Percentiles rank a stretch among this genome's conserved stretches.
These are phyloP conservation scores for Microcebus lehilahytsara DNA, from an alignment of 2,113 vertebrate species.

Conservation along the genomic window DNA sequence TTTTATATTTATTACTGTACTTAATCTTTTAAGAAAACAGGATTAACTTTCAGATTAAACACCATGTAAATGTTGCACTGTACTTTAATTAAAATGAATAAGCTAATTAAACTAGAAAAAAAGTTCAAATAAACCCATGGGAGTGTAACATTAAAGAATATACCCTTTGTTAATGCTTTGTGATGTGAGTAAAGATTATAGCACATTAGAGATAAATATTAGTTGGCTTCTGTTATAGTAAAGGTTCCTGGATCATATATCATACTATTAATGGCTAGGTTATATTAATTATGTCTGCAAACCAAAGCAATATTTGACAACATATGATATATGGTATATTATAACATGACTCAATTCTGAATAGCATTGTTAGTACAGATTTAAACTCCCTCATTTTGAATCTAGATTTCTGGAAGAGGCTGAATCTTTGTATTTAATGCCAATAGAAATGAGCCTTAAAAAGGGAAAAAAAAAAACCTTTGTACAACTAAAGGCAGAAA, in stretches of 20 bases:
- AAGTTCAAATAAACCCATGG: conserved; percentile 66
- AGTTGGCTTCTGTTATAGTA: conserved; percentile 71
- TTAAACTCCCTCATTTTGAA: conserved; percentile 48
- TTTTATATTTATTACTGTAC: conserved; percentile 75
- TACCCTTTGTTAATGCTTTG: conserved; percentile 74
- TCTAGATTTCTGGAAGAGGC: conserved; percentile 1
- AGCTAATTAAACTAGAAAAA: conserved; percentile 73
- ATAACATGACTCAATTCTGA: conserved; percentile 64
- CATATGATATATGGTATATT: conserved; percentile 59
- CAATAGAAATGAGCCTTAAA: conserved; percentile 49
- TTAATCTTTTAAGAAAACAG: conserved; percentile 79
- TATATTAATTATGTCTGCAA: conserved; percentile 71
- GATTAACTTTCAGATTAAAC: conserved; percentile 78
- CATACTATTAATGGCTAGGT: conserved; percentile 67
- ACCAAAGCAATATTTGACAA: conserved; percentile 68
- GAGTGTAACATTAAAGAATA: conserved; percentile 67
- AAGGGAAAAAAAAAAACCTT: background rate
- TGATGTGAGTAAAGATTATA: conserved; percentile 66
- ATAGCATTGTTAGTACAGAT: conserved; percentile 12
- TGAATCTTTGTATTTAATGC: conserved; percentile 15
- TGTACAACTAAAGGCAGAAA: background rate
- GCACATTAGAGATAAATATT: conserved; percentile 73
- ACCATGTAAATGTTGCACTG: conserved; percentile 74
- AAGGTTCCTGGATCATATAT: conserved; percentile 63
- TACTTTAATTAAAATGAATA: conserved; percentile 74